Evolutionary conservation across 2,888 invertebrate genomes (phyloP).

Genomic region (Phytoseiulus persimilis): DNA sequence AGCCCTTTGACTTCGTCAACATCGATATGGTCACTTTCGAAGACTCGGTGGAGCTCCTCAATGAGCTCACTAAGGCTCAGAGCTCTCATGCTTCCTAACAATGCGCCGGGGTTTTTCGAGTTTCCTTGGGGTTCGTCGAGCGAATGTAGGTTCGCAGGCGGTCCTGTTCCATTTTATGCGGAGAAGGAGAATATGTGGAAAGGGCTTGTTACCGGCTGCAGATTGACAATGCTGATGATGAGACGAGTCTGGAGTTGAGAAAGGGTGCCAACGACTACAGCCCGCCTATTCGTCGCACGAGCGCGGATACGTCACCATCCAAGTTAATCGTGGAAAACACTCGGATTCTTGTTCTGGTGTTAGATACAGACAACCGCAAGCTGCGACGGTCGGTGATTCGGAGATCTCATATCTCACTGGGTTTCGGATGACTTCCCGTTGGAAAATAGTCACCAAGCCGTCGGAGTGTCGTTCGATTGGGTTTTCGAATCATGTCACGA

Average conservation of each 20-base stretch:
- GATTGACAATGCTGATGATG: neutral
- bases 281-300: neutral
- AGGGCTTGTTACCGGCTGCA: neutral
- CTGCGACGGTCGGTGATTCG: no score
- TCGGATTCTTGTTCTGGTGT: no score
- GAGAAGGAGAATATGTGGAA: neutral
- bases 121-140: neutral
- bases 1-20: constrained; percentile 78
- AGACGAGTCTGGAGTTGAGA: neutral
- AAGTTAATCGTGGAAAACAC: no score
- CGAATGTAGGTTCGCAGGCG: neutral
- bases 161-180: neutral
- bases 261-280: neutral
- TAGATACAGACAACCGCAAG: no score
- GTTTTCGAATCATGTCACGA: no score
- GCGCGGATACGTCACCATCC: neutral
- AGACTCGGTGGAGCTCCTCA: constrained; percentile 64
- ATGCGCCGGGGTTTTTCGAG: neutral
- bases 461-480: no score
- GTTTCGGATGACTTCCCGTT: no score
- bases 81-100: neutral
- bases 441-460: no score
- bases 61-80: constrained; percentile 48
- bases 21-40: constrained; percentile 71
- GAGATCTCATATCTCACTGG: no score